phyloP scores from a whole-genome alignment of 2,888 invertebrate genomes.

The Parapristionchus giblindavisi region DNA sequence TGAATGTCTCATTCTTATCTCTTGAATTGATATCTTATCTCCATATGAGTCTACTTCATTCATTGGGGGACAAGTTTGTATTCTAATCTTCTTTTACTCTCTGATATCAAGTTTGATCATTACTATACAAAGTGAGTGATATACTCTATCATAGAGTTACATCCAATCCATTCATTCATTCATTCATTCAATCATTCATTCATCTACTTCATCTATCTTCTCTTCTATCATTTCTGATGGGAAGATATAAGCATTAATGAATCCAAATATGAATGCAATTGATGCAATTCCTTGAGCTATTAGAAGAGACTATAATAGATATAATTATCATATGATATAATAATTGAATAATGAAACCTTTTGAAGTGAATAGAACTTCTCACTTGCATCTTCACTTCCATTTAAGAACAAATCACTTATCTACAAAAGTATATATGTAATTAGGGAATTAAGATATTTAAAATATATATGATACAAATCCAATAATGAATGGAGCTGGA shows the following conservation, averaged over 20 bases:
- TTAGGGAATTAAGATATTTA: neutral
- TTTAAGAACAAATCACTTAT: slow-evolving; percentile 19
- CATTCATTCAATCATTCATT: neutral
- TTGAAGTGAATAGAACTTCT: slow-evolving; percentile 1
- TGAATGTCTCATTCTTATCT: no score
- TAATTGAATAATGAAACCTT: neutral
- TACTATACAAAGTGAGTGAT: neutral
- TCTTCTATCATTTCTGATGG: neutral
- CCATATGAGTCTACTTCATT: neutral
- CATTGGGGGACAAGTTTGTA: no score
- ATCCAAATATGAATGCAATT: slow-evolving; percentile 9
- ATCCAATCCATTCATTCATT: no score
- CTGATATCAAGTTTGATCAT: no score
- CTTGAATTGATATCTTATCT: no score
- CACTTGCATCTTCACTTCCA: neutral
- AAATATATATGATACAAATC: slow-evolving; percentile 1
- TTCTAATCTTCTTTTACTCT: no score
- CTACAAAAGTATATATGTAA: neutral
- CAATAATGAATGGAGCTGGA: slow-evolving; percentile 16
- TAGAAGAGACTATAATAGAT: neutral
- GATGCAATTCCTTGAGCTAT: neutral
- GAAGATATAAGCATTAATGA: slow-evolving; percentile 6
- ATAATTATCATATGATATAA: neutral
- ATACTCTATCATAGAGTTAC: neutral
- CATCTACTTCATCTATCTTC: neutral